Base-by-base conservation (phyloP, 1,140 invertebrate genomes). In the Lordiphosa stackelbergi region DNA sequence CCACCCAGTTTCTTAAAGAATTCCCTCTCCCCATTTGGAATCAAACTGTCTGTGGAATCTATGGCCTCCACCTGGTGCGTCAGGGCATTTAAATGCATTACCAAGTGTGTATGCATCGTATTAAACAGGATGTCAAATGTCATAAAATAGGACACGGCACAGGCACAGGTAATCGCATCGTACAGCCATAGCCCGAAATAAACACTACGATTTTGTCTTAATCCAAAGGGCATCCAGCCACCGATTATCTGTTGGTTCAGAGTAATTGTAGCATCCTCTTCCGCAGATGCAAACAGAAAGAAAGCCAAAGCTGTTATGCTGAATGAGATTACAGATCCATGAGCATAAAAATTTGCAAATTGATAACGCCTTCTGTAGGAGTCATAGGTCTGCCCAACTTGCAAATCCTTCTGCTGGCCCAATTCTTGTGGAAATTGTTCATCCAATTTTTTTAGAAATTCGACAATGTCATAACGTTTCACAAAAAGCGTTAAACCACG, bases 121-220 rank as follows among this genome's bases (percentile, higher is more conserved):
- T 58, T 38, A 10, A 77, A 77, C 0, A 77, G 13, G 0, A 58
- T 43, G 13, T 77, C 73, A 11, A 69, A 77, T 36, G 43, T 73
- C 0, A 28, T 1, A 13, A 73, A 78, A 4, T 34, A 69, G 9
- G 59, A 53, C 0, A 59, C 22, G 0, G 69, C 73, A 11, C 59
- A 53, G 0, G 11, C 0, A 11, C 54, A 45, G 35, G 34, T 51
- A 1, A 11, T 1, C 0, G 60, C 5, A 19, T 77, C 73, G 5
- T 53, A 34, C 0, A 54, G 0, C 73, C 69, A 78, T 0, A 68
- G 38, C 2, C 47, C 5, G 0, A 55, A 41, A 36, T 78, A 77
- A 0, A 28, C 31, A 0, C 6, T 19, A 3, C 71, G 69, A 5
- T 36, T 46, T 5, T 53, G 40, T 8, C 73, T 41, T 9, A 78